Percentiles rank a stretch among this genome's conserved stretches.
phyloP scores from a whole-genome alignment of 2,797 vertebrate genomes.

The Telmatherina bonti region DNA sequence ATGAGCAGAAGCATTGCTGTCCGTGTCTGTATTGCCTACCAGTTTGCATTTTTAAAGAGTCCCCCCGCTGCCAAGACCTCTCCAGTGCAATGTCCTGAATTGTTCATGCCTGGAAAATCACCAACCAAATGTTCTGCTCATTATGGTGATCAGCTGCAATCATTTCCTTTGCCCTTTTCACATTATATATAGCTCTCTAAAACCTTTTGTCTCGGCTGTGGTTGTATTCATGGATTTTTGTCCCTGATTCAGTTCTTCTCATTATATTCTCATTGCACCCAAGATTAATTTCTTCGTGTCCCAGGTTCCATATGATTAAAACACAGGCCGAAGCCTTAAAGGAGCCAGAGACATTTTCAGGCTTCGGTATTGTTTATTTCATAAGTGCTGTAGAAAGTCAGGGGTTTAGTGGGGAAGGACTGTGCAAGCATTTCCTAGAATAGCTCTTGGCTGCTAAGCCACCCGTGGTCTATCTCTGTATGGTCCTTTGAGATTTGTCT shows the following conservation, averaged over 20 bases:
- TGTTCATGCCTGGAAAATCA: conserved; percentile 85
- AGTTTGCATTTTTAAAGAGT: conserved; percentile 86
- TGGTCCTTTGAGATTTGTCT: conserved; percentile 80
- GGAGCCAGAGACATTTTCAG: conserved; percentile 51
- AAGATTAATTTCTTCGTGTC: conserved; percentile 65
- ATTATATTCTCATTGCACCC: conserved; percentile 61
- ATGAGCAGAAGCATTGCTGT: conserved; percentile 76
- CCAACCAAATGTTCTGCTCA: conserved; percentile 82
- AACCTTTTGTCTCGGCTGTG: conserved; percentile 37
- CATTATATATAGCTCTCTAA: conserved; percentile 63
- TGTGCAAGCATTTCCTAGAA: conserved; percentile 81
- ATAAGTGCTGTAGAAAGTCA: conserved; percentile 62
- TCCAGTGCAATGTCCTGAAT: conserved; percentile 76
- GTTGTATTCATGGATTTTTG: conserved; percentile 38
- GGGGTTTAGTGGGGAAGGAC: conserved; percentile 74
- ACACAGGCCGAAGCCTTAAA: conserved; percentile 47
- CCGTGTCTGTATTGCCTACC: conserved; percentile 81
- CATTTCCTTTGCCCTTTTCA: conserved; percentile 75
- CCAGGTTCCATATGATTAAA: conserved; percentile 52
- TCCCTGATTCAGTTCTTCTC: conserved; percentile 55
- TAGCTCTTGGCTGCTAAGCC: conserved; percentile 80
- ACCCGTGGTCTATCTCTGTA: conserved; percentile 82
- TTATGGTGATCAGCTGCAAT: conserved; percentile 80
- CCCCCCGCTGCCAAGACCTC: conserved; percentile 77
- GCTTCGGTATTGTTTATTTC: conserved; percentile 64